A percentile compares a stretch with the other conserved stretches of the same genome.
These are phyloP conservation scores for Paramormyrops kingsleyae DNA, from an alignment of 2,113 vertebrate species.

Conservation along the genomic window DNA sequence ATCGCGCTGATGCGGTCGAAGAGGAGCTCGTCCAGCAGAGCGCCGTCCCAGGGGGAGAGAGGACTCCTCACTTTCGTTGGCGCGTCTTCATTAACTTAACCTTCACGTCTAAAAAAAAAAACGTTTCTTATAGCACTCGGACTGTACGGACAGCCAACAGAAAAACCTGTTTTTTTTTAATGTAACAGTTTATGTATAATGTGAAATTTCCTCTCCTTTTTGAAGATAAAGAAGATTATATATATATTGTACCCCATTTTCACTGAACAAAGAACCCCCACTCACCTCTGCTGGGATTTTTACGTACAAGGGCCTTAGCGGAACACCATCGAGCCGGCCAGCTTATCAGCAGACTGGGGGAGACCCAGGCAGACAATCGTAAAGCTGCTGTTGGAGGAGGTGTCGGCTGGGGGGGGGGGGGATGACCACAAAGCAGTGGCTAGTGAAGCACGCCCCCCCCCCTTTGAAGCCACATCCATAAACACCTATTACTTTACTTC, in stretches of 20 bases:
- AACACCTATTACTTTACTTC: not conserved
- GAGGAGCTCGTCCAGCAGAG: slow-evolving; percentile 68
- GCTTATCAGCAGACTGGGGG: not conserved
- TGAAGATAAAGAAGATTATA: slow-evolving; percentile 46
- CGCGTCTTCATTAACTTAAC: slow-evolving; percentile 62
- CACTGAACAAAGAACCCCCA: slow-evolving; percentile 73
- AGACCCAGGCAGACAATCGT: not conserved
- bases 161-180: slow-evolving; percentile 61
- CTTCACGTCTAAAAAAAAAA: slow-evolving; percentile 58
- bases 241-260: slow-evolving; percentile 68
- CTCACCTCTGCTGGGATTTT: slow-evolving; percentile 66
- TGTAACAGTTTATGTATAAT: slow-evolving; percentile 74
- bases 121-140: slow-evolving; percentile 88
- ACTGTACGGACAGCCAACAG: slow-evolving; percentile 76
- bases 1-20: slow-evolving; percentile 62
- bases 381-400: not conserved
- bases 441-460: not conserved
- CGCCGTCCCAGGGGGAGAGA: slow-evolving; percentile 51
- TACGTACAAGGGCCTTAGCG: slow-evolving; percentile 43
- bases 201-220: slow-evolving; percentile 66
- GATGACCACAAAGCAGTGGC: not conserved
- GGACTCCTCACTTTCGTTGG: slow-evolving; percentile 51
- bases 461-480: not conserved
- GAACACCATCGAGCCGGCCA: slow-evolving; percentile 41
- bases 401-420: not conserved